Evolutionary conservation across 2,797 vertebrate species (phyloP).

Genomic region (Anguilla obscura): DNA sequence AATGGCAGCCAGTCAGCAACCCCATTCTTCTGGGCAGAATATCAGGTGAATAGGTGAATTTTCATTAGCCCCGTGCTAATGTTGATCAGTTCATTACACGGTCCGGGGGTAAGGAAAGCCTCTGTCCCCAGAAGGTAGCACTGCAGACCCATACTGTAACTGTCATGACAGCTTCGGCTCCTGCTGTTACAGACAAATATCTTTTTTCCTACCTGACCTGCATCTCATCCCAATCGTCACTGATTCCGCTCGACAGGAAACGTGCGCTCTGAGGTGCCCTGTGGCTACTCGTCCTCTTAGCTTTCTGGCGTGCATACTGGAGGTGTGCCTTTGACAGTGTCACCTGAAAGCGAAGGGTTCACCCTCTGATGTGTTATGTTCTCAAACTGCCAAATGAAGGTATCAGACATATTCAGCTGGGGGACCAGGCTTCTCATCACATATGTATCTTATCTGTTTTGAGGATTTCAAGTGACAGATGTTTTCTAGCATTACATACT

Average conservation of each 20-base stretch:
- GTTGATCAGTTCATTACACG: background rate
- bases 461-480: background rate
- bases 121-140: background rate
- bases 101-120: background rate
- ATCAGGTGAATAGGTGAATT: background rate
- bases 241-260: background rate
- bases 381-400: background rate
- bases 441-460: background rate
- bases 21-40: background rate
- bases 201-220: conserved; percentile 4
- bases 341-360: background rate
- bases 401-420: background rate
- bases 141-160: background rate
- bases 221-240: background rate
- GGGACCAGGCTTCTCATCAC: background rate
- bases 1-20: background rate
- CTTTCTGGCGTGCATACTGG: background rate
- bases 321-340: background rate
- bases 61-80: background rate
- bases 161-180: background rate
- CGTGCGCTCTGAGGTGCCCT: background rate
- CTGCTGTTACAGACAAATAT: conserved; percentile 15
- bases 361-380: background rate
- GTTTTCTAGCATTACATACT: background rate
- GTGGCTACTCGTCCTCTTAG: background rate